Evolutionary conservation across 2,113 vertebrate species (phyloP).

Genomic region (Nothocercus nigrocapillus): DNA sequence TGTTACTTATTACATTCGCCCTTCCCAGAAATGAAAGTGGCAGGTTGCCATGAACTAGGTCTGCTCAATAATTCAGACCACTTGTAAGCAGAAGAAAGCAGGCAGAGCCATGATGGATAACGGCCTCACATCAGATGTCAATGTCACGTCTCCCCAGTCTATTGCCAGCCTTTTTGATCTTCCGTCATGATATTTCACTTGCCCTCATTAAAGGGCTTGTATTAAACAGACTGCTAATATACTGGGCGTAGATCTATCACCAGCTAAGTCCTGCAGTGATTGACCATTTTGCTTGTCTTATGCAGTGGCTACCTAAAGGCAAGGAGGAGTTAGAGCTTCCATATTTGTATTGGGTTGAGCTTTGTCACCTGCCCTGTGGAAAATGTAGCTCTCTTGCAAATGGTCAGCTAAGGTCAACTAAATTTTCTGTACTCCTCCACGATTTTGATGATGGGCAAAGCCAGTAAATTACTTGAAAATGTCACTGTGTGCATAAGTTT

Average conservation of each 20-base stretch:
- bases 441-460: neutral
- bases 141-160: neutral
- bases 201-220: neutral
- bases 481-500: neutral
- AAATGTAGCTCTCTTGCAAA: neutral
- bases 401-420: neutral
- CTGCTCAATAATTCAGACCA: slow-evolving; percentile 24
- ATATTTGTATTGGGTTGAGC: neutral
- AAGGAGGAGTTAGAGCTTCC: neutral
- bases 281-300: neutral
- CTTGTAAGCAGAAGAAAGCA: neutral
- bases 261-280: neutral
- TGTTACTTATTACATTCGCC: neutral
- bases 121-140: neutral
- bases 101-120: neutral
- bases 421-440: neutral
- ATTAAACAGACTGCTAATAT: neutral
- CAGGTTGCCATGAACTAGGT: slow-evolving; percentile 28
- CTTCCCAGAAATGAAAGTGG: slow-evolving; percentile 8
- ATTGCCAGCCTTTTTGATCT: neutral
- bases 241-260: neutral
- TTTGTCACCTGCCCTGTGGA: neutral
- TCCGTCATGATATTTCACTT: neutral
- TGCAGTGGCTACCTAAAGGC: neutral
- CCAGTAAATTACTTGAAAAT: neutral